Evolutionary conservation across 2,113 vertebrate genomes (phyloP), one percentile per base, ranked within the genome.

Genomic region (Naja naja): DNA sequence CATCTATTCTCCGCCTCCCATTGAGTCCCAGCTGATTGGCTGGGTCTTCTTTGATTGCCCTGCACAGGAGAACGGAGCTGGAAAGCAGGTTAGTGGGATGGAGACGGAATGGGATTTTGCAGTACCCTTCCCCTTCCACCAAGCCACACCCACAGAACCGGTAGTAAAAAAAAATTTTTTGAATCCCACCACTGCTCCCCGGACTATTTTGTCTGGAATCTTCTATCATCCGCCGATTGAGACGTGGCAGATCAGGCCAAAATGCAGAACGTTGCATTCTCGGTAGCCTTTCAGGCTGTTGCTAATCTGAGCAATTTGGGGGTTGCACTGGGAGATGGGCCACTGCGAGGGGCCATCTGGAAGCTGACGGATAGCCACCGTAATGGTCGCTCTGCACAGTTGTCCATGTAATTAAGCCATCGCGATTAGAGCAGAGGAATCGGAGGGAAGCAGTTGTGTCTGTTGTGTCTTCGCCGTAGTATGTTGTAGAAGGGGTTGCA

Each of bases 381-480:
- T 53, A 69, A 92, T 88, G 9, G 85, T 43, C n/a, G 20, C 64
- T 88, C 88, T 92, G 56, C 91, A 92, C 85, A 92, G 91, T 92
- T 92, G 86, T 92, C 91, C 56, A 18, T 69, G 56, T 88, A 88
- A 92, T 92, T 88, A 92, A 86, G 30, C 45, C 18, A 34, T 54
- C 43, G 86, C 20, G 85, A 64, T 58, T 30, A 49, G 56, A 88
- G 56, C 56, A 53, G 23, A 52, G 30, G 49, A 91, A 64, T 53
- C 43, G 16, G 69, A 92, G 3, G 30, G 85, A 64, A 69, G 56
- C 43, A 60, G 52, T 60, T 91, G 85, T 23, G 56, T 58, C 56
- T 6, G 25, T 58, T 25, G 47, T 60, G 81, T 16, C 23, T 87
- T 14, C 20, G 53, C 52, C 8, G 18, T 22, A 30, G 30, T 43